Conservation (phyloP, 2,888 invertebrate species). For the Conus canariensis region DNA sequence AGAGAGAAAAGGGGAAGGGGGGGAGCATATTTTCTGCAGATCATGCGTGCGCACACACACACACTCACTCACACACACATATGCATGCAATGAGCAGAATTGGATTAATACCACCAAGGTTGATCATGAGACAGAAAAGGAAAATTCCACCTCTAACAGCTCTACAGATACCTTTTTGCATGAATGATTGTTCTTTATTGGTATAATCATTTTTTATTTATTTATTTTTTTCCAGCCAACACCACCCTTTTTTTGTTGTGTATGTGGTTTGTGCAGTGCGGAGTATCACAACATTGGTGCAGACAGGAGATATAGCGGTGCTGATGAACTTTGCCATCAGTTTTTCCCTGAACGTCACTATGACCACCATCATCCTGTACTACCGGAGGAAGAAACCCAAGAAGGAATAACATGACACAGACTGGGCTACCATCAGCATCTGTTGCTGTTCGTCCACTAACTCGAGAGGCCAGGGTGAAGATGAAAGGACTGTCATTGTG, state of each 20-base stretch:
- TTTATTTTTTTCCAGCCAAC: slow-evolving; percentile 30
- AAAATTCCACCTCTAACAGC: no score
- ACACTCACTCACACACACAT: no score
- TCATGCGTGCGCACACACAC: no score
- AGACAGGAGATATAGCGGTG: slow-evolving; percentile 63
- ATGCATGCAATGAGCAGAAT: no score
- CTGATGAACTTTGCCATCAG: slow-evolving; percentile 58
- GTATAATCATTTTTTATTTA: not conserved
- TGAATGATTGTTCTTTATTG: no score
- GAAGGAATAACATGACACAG: not conserved
- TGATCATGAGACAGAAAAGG: no score
- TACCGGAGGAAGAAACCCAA: slow-evolving; percentile 47
- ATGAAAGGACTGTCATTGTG: not conserved
- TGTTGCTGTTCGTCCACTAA: not conserved
- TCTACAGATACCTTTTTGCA: no score
- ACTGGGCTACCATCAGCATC: not conserved
- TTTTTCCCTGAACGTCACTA: slow-evolving; percentile 57
- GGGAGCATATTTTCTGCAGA: no score
- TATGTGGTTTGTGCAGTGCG: slow-evolving; percentile 50
- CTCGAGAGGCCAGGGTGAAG: not conserved
- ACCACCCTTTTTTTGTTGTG: no score
- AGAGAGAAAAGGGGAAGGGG: no score
- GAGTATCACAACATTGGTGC: slow-evolving; percentile 61
- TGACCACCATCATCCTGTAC: slow-evolving; percentile 59
- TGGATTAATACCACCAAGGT: no score